Evolutionary conservation across 2,888 invertebrate species (phyloP).

Genomic region (Eilema sororculum): DNA sequence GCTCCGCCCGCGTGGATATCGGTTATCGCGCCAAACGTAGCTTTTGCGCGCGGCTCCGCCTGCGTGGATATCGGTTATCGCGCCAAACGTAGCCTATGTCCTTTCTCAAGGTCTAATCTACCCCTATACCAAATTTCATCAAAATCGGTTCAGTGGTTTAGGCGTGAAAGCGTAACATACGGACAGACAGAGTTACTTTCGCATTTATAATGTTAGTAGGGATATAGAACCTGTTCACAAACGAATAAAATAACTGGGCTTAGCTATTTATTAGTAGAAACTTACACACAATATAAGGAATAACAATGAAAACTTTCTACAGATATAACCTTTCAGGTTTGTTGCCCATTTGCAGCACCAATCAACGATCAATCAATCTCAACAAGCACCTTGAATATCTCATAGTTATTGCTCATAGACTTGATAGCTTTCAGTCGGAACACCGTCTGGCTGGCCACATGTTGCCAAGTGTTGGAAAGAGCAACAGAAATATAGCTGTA

Average conservation of each 20-base stretch:
- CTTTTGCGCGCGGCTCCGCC: no score
- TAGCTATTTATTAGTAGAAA: not conserved
- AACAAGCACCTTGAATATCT: not conserved
- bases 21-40: no score
- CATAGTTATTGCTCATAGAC: constrained; percentile 4
- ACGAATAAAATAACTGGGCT: not conserved
- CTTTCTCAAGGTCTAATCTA: no score
- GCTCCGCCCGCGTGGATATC: no score
- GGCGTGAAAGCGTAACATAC: no score
- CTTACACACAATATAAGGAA: not conserved
- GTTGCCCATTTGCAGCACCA: not conserved
- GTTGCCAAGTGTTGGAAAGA: not conserved
- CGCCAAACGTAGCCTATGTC: no score
- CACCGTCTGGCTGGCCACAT: constrained; percentile 11
- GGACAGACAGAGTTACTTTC: no score
- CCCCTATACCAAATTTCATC: no score
- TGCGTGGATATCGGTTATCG: no score
- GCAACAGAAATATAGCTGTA: not conserved
- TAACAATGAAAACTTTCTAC: not conserved
- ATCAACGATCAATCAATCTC: not conserved
- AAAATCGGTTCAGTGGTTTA: no score
- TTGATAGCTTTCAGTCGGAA: constrained; percentile 10
- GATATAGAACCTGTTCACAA: no score
- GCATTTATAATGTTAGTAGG: no score
- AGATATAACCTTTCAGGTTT: not conserved